Conservation (phyloP, 2,888 invertebrate species). For the Asteroscopus sphinx region DNA sequence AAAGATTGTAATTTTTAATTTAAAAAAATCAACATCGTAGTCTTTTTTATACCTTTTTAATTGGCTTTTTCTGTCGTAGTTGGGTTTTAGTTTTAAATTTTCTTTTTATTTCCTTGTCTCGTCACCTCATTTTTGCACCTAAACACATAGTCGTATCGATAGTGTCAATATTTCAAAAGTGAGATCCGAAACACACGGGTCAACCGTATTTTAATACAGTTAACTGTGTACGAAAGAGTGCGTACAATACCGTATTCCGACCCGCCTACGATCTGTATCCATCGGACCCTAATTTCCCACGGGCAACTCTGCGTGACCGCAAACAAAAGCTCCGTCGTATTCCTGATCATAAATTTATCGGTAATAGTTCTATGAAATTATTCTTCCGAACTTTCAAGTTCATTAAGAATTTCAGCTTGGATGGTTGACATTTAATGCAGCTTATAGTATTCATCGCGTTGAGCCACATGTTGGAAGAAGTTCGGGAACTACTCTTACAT, state of each 20-base stretch:
- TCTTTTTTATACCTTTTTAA: no score
- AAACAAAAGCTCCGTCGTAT: slow-evolving; percentile 70
- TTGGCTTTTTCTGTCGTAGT: no score
- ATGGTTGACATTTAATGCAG: slow-evolving; percentile 39
- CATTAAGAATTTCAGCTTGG: slow-evolving; percentile 43
- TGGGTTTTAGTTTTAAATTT: no score
- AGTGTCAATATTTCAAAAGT: slow-evolving; percentile 26
- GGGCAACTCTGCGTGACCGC: slow-evolving; percentile 72
- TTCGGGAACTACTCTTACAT: slow-evolving; percentile 63
- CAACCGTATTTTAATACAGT: slow-evolving; percentile 51
- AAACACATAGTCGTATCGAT: slow-evolving; percentile 24
- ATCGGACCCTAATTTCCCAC: slow-evolving; percentile 78
- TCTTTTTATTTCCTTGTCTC: no score
- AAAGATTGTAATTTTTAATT: no score
- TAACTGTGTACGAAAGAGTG: slow-evolving; percentile 53
- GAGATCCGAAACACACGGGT: slow-evolving; percentile 14
- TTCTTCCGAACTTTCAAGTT: slow-evolving; percentile 33
- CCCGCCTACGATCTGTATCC: slow-evolving; percentile 67
- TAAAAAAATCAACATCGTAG: no score
- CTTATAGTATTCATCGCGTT: slow-evolving; percentile 56
- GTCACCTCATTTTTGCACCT: slow-evolving; percentile 23
- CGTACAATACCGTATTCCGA: slow-evolving; percentile 65
- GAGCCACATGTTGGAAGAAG: slow-evolving; percentile 62
- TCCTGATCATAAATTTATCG: slow-evolving; percentile 68
- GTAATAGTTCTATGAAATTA: slow-evolving; percentile 50